phyloP scores from a whole-genome alignment of 30 jellyfish, hydroid and myxozoan genomes.

The Turritopsis rubra region DNA sequence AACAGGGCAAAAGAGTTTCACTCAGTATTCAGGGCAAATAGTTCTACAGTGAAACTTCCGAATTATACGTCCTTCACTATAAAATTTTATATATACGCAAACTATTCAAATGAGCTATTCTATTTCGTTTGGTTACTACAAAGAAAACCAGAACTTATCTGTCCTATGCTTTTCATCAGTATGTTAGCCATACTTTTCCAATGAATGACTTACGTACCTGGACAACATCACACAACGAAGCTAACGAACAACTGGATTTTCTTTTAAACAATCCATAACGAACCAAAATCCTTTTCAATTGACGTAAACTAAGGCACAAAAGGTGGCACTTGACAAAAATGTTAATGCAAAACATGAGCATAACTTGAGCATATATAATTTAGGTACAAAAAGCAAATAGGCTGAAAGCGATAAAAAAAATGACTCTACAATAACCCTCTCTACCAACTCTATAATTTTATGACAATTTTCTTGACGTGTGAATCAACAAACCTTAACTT shows the following conservation, averaged over 20 bases:
- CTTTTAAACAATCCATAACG: not conserved
- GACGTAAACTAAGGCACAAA: not conserved
- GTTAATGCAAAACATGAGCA: not conserved
- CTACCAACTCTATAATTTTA: not conserved
- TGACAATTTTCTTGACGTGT: not conserved
- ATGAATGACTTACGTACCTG: not conserved
- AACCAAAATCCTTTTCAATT: not conserved
- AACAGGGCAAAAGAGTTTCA: not conserved
- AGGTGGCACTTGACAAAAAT: not conserved
- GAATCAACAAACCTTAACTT: not conserved
- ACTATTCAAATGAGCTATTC: not conserved
- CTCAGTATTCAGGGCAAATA: not conserved
- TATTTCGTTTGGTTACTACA: not conserved
- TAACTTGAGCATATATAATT: not conserved
- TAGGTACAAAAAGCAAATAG: not conserved
- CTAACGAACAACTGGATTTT: not conserved
- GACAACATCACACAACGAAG: not conserved
- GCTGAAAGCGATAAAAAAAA: not conserved
- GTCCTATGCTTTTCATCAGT: not conserved
- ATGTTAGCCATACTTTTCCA: not conserved
- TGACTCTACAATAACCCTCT: not conserved
- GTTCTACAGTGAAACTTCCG: not conserved
- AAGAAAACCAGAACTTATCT: not conserved
- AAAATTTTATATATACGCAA: not conserved
- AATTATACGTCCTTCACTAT: not conserved